Evolutionary conservation across 2,113 vertebrate species (phyloP).

Genomic region (Pungitius pungitius): DNA sequence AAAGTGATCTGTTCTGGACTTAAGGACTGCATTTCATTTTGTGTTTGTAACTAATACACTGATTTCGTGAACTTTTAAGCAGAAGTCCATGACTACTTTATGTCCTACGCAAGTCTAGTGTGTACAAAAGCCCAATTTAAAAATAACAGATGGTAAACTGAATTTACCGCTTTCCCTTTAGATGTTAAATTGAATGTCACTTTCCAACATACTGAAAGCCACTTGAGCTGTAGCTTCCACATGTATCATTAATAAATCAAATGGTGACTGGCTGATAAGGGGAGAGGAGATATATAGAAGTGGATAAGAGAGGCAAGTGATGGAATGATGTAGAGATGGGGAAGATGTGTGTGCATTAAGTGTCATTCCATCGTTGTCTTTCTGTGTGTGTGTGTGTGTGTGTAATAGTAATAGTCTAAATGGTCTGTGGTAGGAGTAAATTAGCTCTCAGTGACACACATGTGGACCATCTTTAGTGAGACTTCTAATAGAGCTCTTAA

Average conservation of each 20-base stretch:
- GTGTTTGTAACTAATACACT: conserved; percentile 1
- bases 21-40: neutral
- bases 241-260: conserved; percentile 67
- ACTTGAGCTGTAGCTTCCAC: conserved; percentile 52
- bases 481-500: conserved; percentile 81
- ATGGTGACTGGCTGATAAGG: conserved; percentile 39
- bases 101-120: conserved; percentile 14
- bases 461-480: conserved; percentile 68
- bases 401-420: conserved; percentile 78
- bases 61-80: neutral
- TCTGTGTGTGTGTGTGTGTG: conserved; percentile 51
- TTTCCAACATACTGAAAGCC: conserved; percentile 51
- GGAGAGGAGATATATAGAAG: conserved; percentile 61
- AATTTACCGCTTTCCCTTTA: conserved; percentile 64
- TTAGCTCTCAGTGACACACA: conserved; percentile 75
- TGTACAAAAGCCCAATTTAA: conserved; percentile 47
- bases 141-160: conserved; percentile 59
- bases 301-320: conserved; percentile 57
- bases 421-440: conserved; percentile 76
- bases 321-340: conserved; percentile 60
- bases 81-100: neutral
- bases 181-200: conserved; percentile 69
- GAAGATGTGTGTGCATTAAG: conserved; percentile 71
- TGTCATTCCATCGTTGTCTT: conserved; percentile 59
- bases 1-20: conserved; percentile 1